Base-by-base conservation (phyloP, 1,140 invertebrate genomes). In the Listronotus oregonensis region DNA sequence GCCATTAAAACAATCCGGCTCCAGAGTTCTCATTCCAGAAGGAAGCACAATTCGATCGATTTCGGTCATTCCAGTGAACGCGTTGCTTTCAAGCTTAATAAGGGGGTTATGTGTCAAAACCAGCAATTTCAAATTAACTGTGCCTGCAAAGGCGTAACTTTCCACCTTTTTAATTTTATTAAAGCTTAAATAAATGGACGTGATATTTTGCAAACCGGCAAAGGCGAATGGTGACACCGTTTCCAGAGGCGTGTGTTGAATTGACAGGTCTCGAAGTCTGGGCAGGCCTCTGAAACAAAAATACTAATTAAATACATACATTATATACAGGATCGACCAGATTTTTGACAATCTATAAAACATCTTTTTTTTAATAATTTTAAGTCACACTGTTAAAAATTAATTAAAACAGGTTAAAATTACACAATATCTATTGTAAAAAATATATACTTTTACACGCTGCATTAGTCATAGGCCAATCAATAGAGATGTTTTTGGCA, bases 131-230 rank as follows among this genome's bases (percentile, higher is more conserved):
- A 94, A 85, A 77, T 91, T 92, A 32, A 90, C 89, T 0, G 90
- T 91, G 9, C 91, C 91, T 0, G 91, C 91, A 64, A 94, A 94
- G 8, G 91, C 89, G 72, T 89, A 90, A 1, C 85, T 85, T 76
- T 92, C 90, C 43, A 94, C 89, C 69, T 87, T 85, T 8, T 83
- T 83, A 12, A 94, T 93, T 70, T 87, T 87, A 74, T 94, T 93
- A 80, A 93, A 86, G 10, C 87, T 86, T 10, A 93, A 75, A 51
- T 91, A 79, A 42, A 94, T 87, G 1, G 87, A 84, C 1, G 87
- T 87, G 7, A 93, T 84, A 74, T 93, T 93, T 73, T 93, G 90
- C 6, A 93, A 78, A 0, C 90, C 90, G 10, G 91, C 90, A 72
- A 93, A 93, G 0, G 91, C 87, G 70, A 92, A 93, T 34, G 87